Evolutionary conservation across 2,797 vertebrate genomes (phyloP), one percentile per base, ranked within the genome.

Genomic region (Microctenopoma steveboyesi): DNA sequence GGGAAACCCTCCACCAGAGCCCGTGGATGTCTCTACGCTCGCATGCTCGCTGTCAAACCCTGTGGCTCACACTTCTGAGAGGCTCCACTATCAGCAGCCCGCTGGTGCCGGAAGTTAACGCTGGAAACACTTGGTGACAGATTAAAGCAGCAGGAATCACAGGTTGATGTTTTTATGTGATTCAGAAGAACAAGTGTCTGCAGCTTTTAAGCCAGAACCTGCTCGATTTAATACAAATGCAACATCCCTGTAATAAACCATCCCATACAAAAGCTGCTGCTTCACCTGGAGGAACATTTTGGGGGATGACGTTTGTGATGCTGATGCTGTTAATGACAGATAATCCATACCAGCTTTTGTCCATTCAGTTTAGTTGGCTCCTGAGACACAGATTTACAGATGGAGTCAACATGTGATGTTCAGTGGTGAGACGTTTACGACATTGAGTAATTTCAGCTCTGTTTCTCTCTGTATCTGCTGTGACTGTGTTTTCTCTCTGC

Each of bases 81-180:
- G 59, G 65, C 53, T 74, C 72, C 47, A 69, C 72, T 22, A 74
- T 55, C 45, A 74, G 47, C 40, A 69, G 6, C 5, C 72, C 72
- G 0, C 51, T 51, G 28, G 28, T 1, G 6, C 51, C 52, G 0
- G 50, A 28, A 8, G 3, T 43, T 12, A 4, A 18, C 2, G 65
- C 39, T 1, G 64, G 58, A 25, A 28, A 46, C 52, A 68, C 72
- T 51, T 74, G 59, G 6, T 8, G 46, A 14, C 14, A 46, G 47
- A 58, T 43, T 43, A 14, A 43, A 43, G 16, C 10, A 30, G 16
- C 5, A 61, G 42, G 42, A 15, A 15, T 37, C 8, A 1, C 15
- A 0, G 37, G 10, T 45, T 7, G 45, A 56, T 48, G 15, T 6
- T 37, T 7, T 39, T 8, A 2, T 2, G 5, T 11, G 16, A 47